Conservation (phyloP, 1,140 invertebrate genomes). For the Brachionus paranguensis region DNA sequence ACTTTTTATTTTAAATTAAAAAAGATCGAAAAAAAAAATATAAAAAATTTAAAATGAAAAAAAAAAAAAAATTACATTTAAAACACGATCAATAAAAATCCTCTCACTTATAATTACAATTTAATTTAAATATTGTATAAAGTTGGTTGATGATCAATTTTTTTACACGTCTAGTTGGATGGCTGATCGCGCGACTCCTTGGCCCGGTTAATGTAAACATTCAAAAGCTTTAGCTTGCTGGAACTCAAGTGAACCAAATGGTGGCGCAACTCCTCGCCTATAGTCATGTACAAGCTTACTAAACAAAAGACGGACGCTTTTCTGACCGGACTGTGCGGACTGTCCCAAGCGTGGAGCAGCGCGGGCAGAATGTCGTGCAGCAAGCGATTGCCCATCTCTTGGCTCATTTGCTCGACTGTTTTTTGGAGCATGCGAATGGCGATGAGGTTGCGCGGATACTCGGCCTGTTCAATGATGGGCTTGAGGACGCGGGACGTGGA, state of each 20-base stretch:
- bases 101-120: not conserved
- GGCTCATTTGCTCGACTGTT: conserved; percentile 53
- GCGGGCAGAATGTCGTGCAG: conserved; percentile 77
- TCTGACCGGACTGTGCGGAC: conserved; percentile 75
- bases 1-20: not conserved
- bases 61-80: not conserved
- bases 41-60: not conserved
- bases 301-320: conserved; percentile 91
- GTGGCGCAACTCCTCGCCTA: conserved; percentile 76
- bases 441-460: conserved; percentile 76
- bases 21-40: not conserved
- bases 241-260: conserved; percentile 71
- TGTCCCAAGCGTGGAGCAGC: conserved; percentile 78
- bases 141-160: not conserved
- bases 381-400: conserved; percentile 56
- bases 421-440: conserved; percentile 87
- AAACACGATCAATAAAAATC: conserved; percentile 8
- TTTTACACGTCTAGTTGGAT: not conserved
- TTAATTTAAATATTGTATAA: not conserved
- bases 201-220: conserved; percentile 67
- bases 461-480: conserved; percentile 75
- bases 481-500: conserved; percentile 65
- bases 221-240: conserved; percentile 72
- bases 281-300: conserved; percentile 77
- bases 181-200: conserved; percentile 42